phyloP scores from a whole-genome alignment of 1,140 invertebrate genomes.

The Nasonia longicornis region DNA sequence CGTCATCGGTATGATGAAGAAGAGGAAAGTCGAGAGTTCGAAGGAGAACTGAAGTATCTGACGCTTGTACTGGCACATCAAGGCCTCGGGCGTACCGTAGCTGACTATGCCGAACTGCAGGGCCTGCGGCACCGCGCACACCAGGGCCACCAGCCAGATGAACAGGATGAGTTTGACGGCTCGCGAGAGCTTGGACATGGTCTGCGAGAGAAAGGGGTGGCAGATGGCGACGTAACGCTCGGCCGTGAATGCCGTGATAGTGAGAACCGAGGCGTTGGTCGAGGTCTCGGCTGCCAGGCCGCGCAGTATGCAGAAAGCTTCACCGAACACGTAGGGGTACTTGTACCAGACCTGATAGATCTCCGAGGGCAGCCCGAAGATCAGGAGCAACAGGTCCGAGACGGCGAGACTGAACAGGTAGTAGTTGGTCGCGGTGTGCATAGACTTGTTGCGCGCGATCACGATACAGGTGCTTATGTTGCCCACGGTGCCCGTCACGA shows the following conservation, averaged over 20 bases:
- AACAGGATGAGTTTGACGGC: constrained; percentile 78
- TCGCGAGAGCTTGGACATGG: constrained; percentile 82
- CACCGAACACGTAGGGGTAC: constrained; percentile 90
- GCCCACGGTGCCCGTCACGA: constrained; percentile 87
- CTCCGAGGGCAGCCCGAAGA: constrained; percentile 85
- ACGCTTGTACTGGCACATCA: constrained; percentile 72
- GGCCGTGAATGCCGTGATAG: constrained; percentile 93
- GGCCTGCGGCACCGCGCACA: constrained; percentile 84
- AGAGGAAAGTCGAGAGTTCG: constrained; percentile 86
- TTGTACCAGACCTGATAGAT: constrained; percentile 89
- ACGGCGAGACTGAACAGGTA: constrained; percentile 95
- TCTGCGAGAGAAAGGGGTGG: constrained; percentile 89
- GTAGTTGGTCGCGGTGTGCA: constrained; percentile 94
- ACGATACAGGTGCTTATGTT: constrained; percentile 95
- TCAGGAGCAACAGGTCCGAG: constrained; percentile 90
- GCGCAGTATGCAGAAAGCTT: constrained; percentile 85
- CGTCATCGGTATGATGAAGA: constrained; percentile 89
- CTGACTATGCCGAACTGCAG: constrained; percentile 79
- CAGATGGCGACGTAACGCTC: constrained; percentile 94
- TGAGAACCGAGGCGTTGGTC: constrained; percentile 92
- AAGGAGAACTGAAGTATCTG: constrained; percentile 81
- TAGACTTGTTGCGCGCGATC: constrained; percentile 89
- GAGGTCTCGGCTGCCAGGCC: constrained; percentile 90
- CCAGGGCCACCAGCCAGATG: constrained; percentile 79
- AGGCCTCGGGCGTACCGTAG: constrained; percentile 64